These are phyloP conservation scores for Synergus laeviventris DNA, from an alignment of 2,888 invertebrate genomes.

Conservation along the genomic window DNA sequence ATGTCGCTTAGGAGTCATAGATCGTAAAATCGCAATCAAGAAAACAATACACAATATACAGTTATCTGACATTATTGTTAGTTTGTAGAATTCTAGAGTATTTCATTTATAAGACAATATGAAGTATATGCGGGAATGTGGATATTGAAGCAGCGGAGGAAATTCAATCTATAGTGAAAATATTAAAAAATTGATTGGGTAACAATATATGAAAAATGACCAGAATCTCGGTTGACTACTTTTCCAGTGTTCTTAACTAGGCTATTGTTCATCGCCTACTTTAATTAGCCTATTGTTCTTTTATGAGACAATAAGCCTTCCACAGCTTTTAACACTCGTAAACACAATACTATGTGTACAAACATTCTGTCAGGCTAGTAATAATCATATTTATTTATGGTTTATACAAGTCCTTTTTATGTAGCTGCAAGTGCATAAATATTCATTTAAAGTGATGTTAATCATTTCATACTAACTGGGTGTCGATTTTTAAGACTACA, in stretches of 20 bases:
- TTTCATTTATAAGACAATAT: neutral
- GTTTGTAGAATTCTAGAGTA: neutral
- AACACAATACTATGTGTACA: conserved; percentile 12
- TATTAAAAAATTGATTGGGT: conserved; percentile 10
- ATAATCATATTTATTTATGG: conserved; percentile 36
- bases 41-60: neutral
- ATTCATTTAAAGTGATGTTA: conserved; percentile 2
- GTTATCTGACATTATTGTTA: neutral
- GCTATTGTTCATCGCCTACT: conserved; percentile 36
- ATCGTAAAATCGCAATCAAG: neutral
- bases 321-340: conserved; percentile 30
- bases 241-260: conserved; percentile 12
- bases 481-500: neutral
- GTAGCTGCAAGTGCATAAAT: conserved; percentile 14
- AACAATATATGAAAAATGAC: neutral
- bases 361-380: conserved; percentile 34
- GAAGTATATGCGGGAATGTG: neutral
- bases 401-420: conserved; percentile 1
- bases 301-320: conserved; percentile 30
- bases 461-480: neutral
- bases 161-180: neutral
- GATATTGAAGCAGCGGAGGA: neutral
- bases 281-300: conserved; percentile 39
- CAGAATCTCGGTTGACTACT: conserved; percentile 16
- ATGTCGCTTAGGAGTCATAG: neutral